These are phyloP conservation scores for Neelides sp. DNA, from an alignment of 1,140 invertebrate species.

Conservation along the genomic window DNA sequence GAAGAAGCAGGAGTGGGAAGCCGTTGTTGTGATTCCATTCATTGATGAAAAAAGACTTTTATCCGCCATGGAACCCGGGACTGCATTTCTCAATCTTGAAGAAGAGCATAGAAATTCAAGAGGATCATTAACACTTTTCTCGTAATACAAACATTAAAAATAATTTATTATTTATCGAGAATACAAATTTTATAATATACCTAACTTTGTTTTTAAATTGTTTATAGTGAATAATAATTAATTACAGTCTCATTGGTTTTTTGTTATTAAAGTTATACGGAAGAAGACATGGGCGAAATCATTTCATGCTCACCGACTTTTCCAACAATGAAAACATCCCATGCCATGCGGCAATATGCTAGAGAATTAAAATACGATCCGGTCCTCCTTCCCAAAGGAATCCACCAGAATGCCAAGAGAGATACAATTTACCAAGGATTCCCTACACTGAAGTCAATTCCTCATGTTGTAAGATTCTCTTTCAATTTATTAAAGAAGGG, in stretches of 20 bases:
- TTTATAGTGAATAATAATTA: no score
- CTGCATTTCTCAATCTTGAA: conserved; percentile 50
- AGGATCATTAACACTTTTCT: no score
- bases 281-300: conserved; percentile 13
- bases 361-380: conserved; percentile 33
- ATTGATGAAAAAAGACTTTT: conserved; percentile 72
- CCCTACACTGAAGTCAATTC: conserved; percentile 70
- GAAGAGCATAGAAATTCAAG: conserved; percentile 66
- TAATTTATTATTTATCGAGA: no score
- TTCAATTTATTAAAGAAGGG: no score
- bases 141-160: no score
- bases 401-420: conserved; percentile 53
- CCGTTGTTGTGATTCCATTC: conserved; percentile 90
- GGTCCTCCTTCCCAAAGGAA: conserved; percentile 54
- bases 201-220: not conserved
- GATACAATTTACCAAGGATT: conserved; percentile 76
- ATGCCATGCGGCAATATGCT: conserved; percentile 32
- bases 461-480: conserved; percentile 51
- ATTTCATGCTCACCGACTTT: conserved; percentile 14
- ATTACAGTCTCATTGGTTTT: no score
- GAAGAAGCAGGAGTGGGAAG: conserved; percentile 94
- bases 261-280: conserved; percentile 14
- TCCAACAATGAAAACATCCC: conserved; percentile 14
- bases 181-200: conserved; percentile 5
- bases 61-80: conserved; percentile 60